phyloP scores from a whole-genome alignment of 2,113 vertebrate genomes.

The Ranitomeya imitator region DNA sequence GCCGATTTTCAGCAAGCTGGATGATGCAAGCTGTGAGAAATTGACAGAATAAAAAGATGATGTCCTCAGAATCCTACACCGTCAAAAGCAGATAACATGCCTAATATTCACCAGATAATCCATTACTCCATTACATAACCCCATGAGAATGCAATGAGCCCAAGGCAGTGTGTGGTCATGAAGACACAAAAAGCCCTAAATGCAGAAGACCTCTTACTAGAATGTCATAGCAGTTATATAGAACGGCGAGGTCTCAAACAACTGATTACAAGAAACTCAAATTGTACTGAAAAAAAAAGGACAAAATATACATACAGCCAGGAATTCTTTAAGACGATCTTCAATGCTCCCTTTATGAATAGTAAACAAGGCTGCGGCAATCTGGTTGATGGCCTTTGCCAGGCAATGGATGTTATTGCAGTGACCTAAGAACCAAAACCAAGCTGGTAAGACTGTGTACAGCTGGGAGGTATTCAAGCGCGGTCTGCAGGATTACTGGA shows the following conservation, averaged over 20 bases:
- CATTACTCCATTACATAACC: neutral
- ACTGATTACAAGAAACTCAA: neutral
- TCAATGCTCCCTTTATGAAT: slow-evolving; percentile 99
- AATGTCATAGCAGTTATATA: too few species aligned
- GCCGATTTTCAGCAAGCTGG: slow-evolving; percentile 96
- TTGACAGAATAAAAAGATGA: neutral
- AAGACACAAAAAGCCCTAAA: neutral
- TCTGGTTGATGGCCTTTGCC: slow-evolving; percentile 99
- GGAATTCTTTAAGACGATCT: slow-evolving; percentile 96
- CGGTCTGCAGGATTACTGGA: slow-evolving; percentile 13
- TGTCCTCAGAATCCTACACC: neutral
- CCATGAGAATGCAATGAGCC: neutral
- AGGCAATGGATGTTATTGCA: slow-evolving; percentile 99
- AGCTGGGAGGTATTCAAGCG: slow-evolving; percentile 1
- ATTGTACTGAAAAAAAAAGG: neutral
- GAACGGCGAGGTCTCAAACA: neutral
- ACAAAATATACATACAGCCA: slow-evolving; percentile 82
- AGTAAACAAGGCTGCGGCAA: slow-evolving; percentile 96
- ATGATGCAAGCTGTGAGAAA: slow-evolving; percentile 86
- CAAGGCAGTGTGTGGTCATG: neutral
- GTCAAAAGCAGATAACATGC: neutral
- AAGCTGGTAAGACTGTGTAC: slow-evolving; percentile 3
- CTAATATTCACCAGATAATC: neutral
- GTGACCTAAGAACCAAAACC: slow-evolving; percentile 80
- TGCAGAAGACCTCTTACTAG: neutral